Evolutionary conservation across 2,888 invertebrate genomes (phyloP).

Genomic region (Pandemis heparana): DNA sequence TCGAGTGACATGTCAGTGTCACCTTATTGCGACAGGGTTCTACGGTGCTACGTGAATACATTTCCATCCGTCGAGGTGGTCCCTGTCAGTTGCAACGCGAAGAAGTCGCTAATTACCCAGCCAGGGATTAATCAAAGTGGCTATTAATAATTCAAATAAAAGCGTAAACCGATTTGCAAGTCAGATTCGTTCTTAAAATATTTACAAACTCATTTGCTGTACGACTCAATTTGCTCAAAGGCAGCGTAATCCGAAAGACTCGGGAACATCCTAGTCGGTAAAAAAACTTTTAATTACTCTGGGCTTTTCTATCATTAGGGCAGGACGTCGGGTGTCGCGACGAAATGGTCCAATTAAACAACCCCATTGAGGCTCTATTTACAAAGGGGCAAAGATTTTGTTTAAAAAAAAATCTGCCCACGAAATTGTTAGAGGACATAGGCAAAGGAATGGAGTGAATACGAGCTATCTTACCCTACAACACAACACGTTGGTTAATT

Average conservation of each 20-base stretch:
- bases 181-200: slow-evolving; percentile 19
- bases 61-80: too few species aligned
- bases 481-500: too few species aligned
- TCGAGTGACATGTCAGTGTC: too few species aligned
- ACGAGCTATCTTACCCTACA: too few species aligned
- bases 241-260: slow-evolving; percentile 30
- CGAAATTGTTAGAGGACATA: not conserved
- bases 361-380: slow-evolving; percentile 38
- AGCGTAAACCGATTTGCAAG: slow-evolving; percentile 14
- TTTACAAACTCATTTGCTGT: slow-evolving; percentile 33
- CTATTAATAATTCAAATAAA: slow-evolving; percentile 9
- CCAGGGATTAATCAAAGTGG: slow-evolving; percentile 4
- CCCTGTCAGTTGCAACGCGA: not conserved
- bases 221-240: slow-evolving; percentile 41
- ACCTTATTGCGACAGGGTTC: too few species aligned
- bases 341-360: slow-evolving; percentile 54
- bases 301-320: slow-evolving; percentile 51
- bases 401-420: slow-evolving; percentile 16
- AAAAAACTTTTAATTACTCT: slow-evolving; percentile 61
- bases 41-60: too few species aligned
- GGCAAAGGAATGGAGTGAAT: too few species aligned
- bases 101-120: slow-evolving; percentile 14
- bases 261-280: slow-evolving; percentile 20
- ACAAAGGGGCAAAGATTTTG: slow-evolving; percentile 32
- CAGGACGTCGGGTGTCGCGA: slow-evolving; percentile 51